These are phyloP conservation scores for Rhagoletis zephyria DNA, from an alignment of 1,140 invertebrate species.

Conservation along the genomic window DNA sequence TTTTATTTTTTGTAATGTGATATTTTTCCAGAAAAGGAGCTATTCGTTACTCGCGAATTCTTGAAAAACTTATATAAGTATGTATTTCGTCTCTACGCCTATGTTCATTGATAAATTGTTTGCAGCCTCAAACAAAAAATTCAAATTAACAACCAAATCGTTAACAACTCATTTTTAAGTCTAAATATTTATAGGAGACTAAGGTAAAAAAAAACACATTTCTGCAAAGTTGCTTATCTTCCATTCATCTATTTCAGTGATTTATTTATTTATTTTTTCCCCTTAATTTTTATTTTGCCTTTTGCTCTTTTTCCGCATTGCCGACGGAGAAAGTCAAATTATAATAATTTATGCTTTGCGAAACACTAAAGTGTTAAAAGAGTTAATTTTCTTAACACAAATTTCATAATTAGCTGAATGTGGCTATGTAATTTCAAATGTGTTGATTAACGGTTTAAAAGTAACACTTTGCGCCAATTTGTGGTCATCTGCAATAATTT, in stretches of 20 bases:
- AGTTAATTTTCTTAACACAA: not conserved
- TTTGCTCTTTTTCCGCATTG: slow-evolving; percentile 33
- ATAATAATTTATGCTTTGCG: slow-evolving; percentile 49
- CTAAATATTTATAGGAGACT: not conserved
- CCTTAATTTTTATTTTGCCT: not conserved
- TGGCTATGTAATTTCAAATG: slow-evolving; percentile 1
- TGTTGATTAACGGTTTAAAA: slow-evolving; percentile 20
- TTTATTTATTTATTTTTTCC: not conserved
- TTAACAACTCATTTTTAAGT: slow-evolving; percentile 53
- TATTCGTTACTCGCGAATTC: no score
- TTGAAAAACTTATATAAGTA: no score
- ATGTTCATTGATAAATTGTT: slow-evolving; percentile 45
- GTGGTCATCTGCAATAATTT: not conserved
- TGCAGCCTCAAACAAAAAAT: slow-evolving; percentile 11
- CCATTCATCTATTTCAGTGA: no score
- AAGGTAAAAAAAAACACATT: no score
- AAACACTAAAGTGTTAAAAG: slow-evolving; percentile 21
- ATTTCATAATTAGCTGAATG: slow-evolving; percentile 32
- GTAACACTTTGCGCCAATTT: slow-evolving; percentile 26
- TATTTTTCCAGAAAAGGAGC: no score
- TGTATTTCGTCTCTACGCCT: slow-evolving; percentile 24
- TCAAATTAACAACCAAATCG: not conserved
- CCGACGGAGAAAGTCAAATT: slow-evolving; percentile 41
- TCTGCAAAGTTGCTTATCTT: no score
- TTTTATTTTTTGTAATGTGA: no score